These are phyloP conservation scores for Taxidea taxus DNA, from an alignment of 2,113 vertebrate genomes.

Conservation along the genomic window DNA sequence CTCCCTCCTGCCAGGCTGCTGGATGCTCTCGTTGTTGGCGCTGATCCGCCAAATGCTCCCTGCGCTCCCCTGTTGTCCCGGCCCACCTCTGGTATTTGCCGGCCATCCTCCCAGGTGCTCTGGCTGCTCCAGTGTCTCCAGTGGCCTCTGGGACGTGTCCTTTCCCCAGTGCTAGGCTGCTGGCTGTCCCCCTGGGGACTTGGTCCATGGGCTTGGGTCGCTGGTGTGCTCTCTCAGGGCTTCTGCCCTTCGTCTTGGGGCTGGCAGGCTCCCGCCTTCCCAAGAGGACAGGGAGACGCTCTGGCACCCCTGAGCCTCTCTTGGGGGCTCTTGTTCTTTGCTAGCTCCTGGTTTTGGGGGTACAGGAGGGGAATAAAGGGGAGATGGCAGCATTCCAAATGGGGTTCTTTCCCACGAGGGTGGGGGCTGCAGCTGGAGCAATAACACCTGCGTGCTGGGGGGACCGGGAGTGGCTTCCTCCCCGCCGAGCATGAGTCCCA, in stretches of 20 bases:
- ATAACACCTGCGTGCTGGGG: rapidly evolving
- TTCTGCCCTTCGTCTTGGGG: background rate
- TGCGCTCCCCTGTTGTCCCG: rapidly evolving
- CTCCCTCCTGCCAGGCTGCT: rapidly evolving
- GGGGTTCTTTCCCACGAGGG: rapidly evolving
- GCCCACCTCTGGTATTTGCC: background rate
- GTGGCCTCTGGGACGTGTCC: rapidly evolving
- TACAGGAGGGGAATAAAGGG: background rate
- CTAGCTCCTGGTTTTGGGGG: background rate
- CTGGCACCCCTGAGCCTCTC: background rate
- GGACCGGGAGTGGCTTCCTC: rapidly evolving
- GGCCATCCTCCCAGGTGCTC: background rate
- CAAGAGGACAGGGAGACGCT: too few species aligned
- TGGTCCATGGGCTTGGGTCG: rapidly evolving
- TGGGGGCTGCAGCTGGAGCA: background rate
- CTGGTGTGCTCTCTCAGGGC: background rate
- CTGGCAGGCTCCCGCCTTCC: background rate
- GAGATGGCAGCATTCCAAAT: too few species aligned
- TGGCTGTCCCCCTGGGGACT: rapidly evolving
- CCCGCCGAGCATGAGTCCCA: rapidly evolving
- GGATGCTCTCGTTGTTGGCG: background rate
- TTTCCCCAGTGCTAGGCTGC: rapidly evolving
- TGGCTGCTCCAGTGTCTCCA: too few species aligned
- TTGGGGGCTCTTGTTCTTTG: background rate
- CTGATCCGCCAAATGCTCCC: rapidly evolving